Conservation (phyloP, 2,797 vertebrate genomes). For the Peromyscus nudipes region DNA sequence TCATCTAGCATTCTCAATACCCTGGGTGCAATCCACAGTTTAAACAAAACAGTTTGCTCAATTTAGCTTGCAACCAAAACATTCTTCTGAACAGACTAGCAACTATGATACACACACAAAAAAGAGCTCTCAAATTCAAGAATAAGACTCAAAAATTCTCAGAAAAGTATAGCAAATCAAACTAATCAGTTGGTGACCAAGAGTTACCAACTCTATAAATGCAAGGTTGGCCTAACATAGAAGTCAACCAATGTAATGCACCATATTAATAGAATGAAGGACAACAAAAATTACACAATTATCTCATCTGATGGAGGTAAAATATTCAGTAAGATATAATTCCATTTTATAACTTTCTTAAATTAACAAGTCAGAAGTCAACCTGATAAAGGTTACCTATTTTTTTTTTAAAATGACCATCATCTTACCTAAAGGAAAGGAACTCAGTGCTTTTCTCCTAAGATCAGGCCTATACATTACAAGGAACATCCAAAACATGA, state of each 20-base stretch:
- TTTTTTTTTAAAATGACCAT: neutral
- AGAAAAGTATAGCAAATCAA: conserved; percentile 29
- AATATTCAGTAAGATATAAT: neutral
- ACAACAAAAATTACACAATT: neutral
- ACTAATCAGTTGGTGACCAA: neutral
- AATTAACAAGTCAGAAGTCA: conserved; percentile 29
- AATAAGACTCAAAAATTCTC: conserved; percentile 21
- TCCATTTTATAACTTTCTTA: neutral
- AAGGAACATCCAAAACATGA: conserved; percentile 36
- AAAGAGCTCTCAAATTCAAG: conserved; percentile 36
- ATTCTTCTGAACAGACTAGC: neutral
- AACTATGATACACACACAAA: neutral
- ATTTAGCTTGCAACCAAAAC: conserved; percentile 2
- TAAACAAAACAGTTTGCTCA: neutral
- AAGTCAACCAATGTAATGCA: neutral
- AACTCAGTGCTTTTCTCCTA: neutral
- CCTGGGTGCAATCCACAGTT: neutral
- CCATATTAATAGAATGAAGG: neutral
- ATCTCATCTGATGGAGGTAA: neutral
- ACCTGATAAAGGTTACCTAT: neutral
- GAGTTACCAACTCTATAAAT: neutral
- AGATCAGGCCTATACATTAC: neutral
- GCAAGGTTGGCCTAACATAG: neutral
- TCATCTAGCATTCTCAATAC: neutral
- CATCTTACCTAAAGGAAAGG: neutral